Base-by-base conservation (phyloP, 2,797 vertebrate genomes). In the Cuniculus paca region DNA sequence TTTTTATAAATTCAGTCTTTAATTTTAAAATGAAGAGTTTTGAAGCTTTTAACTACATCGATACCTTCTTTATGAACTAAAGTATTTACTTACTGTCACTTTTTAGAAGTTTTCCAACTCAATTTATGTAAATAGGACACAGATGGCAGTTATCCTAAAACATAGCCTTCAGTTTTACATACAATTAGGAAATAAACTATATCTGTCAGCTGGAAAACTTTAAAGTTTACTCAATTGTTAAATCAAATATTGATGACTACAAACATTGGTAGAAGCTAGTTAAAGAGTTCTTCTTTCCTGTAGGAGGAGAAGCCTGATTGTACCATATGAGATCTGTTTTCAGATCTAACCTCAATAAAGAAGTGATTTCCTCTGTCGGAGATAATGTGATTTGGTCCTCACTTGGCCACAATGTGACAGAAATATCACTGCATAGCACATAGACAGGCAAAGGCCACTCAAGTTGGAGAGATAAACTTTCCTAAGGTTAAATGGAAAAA, bases 321-420 rank as follows among this genome's bases (percentile, higher is more conserved):
- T 4, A 34, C 56, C 28, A 48, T 39, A 84, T 56, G 22, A 91
- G 68, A 88, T 91, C 34, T 9, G 13, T 83, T 95, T 96, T 95
- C 50, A 96, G 65, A 90, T 95, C 78, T 94, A 85, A 88, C 74
- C 85, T 88, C 85, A 90, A 65, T 86, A 95, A 88, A 26, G 5
- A 93, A 88, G 61, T 63, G 70, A 81, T 83, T 95, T 78, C 81
- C 89, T 86, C 60, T 95, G 72, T 92, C 61, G 92, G 50, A 97
- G 70, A 95, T 95, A 95, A 92, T 79, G 39, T 63, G 50, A 97
- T 95, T 92, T 63, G 87, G 78, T 75, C n/a, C 28, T 90, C 72
- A 77, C 16, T 36, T 82, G 54, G 84, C 82, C 78, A 91, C 19
- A 74, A 0, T 54, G 65, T 82, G 60, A 93, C 77, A 96, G 58